A percentile compares a stretch with the other conserved stretches of the same genome.
Conservation (phyloP, 2,113 vertebrate genomes). For the Polypterus senegalus region DNA sequence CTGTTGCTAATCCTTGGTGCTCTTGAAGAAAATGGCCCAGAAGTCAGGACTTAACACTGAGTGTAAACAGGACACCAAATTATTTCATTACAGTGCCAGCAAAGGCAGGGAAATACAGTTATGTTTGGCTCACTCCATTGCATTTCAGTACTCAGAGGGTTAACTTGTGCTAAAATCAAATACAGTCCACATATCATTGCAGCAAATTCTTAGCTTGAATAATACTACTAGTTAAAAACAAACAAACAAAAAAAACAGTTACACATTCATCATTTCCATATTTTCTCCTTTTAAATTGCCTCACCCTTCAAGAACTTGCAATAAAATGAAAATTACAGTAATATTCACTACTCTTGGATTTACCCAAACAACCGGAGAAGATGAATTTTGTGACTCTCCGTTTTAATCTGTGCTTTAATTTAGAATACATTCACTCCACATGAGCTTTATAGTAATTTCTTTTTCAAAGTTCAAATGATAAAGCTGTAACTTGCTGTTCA, state of each 20-base stretch:
- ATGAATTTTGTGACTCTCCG: too few species aligned
- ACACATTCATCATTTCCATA: slow-evolving; percentile 56
- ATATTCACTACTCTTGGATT: too few species aligned
- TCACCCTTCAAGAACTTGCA: slow-evolving; percentile 7
- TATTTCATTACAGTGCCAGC: slow-evolving; percentile 18
- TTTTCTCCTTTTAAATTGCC: slow-evolving; percentile 15
- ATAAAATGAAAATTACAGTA: neutral
- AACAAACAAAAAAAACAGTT: neutral
- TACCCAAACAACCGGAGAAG: too few species aligned
- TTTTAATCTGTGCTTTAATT: too few species aligned
- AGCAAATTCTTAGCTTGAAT: slow-evolving; percentile 40
- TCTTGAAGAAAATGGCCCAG: too few species aligned
- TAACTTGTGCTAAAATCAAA: slow-evolving; percentile 50
- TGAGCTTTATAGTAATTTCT: too few species aligned
- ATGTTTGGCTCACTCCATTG: slow-evolving; percentile 18
- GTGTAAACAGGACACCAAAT: slow-evolving; percentile 13
- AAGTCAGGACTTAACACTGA: too few species aligned
- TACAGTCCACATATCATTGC: slow-evolving; percentile 27
- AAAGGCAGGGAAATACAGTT: slow-evolving; percentile 27
- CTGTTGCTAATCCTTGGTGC: too few species aligned
- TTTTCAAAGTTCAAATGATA: too few species aligned
- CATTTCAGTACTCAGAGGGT: slow-evolving; percentile 49
- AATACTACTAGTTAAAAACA: slow-evolving; percentile 23
- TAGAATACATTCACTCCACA: too few species aligned
- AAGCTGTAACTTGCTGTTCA: too few species aligned